Evolutionary conservation across 2,113 vertebrate genomes (phyloP), one percentile per base, ranked within the genome.

Genomic region (Pogona vitticeps): DNA sequence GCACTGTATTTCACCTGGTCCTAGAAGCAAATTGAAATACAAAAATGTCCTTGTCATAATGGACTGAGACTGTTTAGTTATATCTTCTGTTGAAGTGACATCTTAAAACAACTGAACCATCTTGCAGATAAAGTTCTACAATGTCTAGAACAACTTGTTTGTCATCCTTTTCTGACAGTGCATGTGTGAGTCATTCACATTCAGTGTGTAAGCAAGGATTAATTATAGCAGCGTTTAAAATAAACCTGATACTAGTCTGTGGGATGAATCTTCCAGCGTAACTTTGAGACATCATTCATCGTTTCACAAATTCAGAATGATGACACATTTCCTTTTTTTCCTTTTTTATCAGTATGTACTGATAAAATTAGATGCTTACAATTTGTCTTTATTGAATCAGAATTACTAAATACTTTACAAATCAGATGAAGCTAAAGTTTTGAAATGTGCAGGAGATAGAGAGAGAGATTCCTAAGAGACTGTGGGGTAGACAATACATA

Each of bases 221-320:
- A 93, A 93, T 94, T 90, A 87, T 84, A 88, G 68, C 67, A 78
- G 68, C 84, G 91, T 88, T 92, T 3, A 89, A 82, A 91, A 91
- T 87, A 85, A 80, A 84, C 86, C 26, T 90, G 0, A 89, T 79
- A 89, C 81, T 77, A 94, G 89, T 93, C 90, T 82, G 33, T 93
- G 40, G 83, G 42, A 92, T 90, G 73, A 92, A 65, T 91, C 86
- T 86, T 93, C 46, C 87, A 93, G 86, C 42, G 76, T 80, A 77
- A 90, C 89, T 91, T 94, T 94, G 85, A 91, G 82, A 84, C 89
- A 94, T 92, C 80, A 85, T 93, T 95, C 88, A 88, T 86, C 81
- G n/a, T 91, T 91, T 92, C 86, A 88, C 88, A 83, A 93, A 73
- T 90, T 83, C 46, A 71, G 86, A 85, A 40, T 65, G 93, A 75